Evolutionary conservation across 2,888 invertebrate species (phyloP).

Genomic region (Ophioninae sp.): DNA sequence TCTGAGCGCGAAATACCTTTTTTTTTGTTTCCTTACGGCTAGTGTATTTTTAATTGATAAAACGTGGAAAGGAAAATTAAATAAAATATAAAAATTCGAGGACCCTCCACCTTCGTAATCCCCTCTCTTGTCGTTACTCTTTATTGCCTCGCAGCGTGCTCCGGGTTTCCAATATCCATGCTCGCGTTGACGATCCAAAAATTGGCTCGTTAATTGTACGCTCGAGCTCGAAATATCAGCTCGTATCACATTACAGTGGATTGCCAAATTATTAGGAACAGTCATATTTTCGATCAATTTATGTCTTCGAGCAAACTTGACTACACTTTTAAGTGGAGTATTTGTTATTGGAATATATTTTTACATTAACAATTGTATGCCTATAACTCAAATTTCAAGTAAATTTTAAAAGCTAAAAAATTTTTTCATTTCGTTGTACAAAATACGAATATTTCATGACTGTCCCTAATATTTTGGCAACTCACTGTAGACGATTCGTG

Average conservation of each 20-base stretch:
- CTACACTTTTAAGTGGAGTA: too few species aligned
- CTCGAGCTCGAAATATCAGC: neutral
- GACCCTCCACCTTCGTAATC: slow-evolving; percentile 10
- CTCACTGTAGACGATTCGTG: too few species aligned
- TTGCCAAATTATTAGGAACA: too few species aligned
- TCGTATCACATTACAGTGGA: slow-evolving; percentile 21
- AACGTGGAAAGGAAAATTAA: slow-evolving; percentile 39
- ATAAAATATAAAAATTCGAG: slow-evolving; percentile 38
- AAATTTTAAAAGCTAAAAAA: too few species aligned
- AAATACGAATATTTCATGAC: too few species aligned
- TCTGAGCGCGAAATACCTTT: slow-evolving; percentile 50
- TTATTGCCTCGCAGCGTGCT: slow-evolving; percentile 50
- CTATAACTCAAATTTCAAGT: too few species aligned
- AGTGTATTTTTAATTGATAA: slow-evolving; percentile 19
- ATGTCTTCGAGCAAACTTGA: too few species aligned
- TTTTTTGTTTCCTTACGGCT: slow-evolving; percentile 2
- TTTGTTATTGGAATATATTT: too few species aligned
- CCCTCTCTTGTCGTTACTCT: slow-evolving; percentile 38
- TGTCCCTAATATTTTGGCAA: too few species aligned
- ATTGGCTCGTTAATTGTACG: slow-evolving; percentile 1
- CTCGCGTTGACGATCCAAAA: slow-evolving; percentile 19
- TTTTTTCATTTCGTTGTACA: too few species aligned
- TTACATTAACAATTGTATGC: too few species aligned
- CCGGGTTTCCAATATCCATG: slow-evolving; percentile 59
- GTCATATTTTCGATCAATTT: too few species aligned